Base-by-base conservation (phyloP, 2,888 invertebrate genomes). In the Caenorhabditis plicata region DNA sequence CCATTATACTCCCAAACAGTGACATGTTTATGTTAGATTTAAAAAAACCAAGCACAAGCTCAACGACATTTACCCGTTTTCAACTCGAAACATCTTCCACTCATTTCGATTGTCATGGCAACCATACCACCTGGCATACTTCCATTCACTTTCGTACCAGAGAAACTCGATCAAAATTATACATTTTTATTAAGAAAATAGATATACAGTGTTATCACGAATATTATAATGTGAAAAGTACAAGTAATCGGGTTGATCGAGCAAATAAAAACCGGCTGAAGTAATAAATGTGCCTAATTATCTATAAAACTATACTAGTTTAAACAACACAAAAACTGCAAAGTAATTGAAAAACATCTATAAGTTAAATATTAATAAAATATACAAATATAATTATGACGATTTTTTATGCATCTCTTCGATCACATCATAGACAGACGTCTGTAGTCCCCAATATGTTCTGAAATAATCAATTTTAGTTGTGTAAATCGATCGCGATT, bases 381-480 rank as follows among this genome's bases (percentile, higher is more conserved):
- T n/a, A n/a, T n/a, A n/a, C n/a, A n/a, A n/a, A n/a, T n/a, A n/a
- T n/a, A n/a, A n/a, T n/a, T n/a, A n/a, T n/a, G n/a, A n/a, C n/a
- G n/a, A n/a, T n/a, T 49, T 38, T 4, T 38, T 40, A 25, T 58
- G 39, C 25, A 53, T 25, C 25, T 60, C 44, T 38, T 65, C 62
- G 32, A 69, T 41, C 9, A 61, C 52, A 35, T 69, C 69, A 40
- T 69, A 69, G 4, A 66, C 57, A n/a, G 66, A 55, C 9, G 50
- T 49, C 26, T 66, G 66, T 2, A 69, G 55, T 39, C 51, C 29
- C 51, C 45, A 61, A 39, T 64, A 69, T 9, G 69, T 66, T 40
- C 63, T 44, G 5, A n/a, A 22, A 31, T 19, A n/a, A n/a, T n/a
- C n/a, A n/a, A n/a, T n/a, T n/a, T n/a, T n/a, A n/a, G n/a, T n/a